Base-by-base conservation (phyloP, 1,140 invertebrate species). In the Halyomorpha halys region DNA sequence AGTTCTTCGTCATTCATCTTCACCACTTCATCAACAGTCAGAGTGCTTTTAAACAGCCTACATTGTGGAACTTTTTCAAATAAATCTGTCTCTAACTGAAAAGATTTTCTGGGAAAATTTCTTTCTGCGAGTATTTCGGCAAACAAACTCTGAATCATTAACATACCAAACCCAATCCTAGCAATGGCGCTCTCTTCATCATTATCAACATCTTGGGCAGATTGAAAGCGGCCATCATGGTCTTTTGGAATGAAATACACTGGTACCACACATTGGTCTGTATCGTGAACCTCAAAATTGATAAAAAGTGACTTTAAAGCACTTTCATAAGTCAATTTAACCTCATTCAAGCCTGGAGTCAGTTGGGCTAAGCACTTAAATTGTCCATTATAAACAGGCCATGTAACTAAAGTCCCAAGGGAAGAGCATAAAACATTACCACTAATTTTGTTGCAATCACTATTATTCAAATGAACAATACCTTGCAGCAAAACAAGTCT, bases 91-190 rank as follows among this genome's bases (percentile, higher is more conserved):
- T 85, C 83, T 15, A 96, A 71, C 70, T 86, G 82, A 74, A 96
- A 97, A 1, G 91, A 91, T 76, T 88, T 86, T 62, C 86, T 79
- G 4, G 81, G 82, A 56, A 89, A 82, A 19, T 87, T 87, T 62
- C 86, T 83, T 72, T 94, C 89, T 63, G 81, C 79, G n/a, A 97
- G 74, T 72, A 93, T 94, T 73, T 95, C 90, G 0, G 90, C 90
- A 66, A 87, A 89, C 66, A 96, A 78, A 65, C 85, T 84, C 76
- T 97, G 94, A 53, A 95, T 81, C 30, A 96, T 75, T 70, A 87
- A 82, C 14, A 87, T 81, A 44, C 86, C 89, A 18, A 94, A 73
- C 62, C 82, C 81, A 70, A 96, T 91, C 68, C 88, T 80, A 6
- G 81, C 78, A 66, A 83, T 85, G 9, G 90, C 90, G 74, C 82